Conservation (phyloP, 2,797 vertebrate species). For the Cetoscarus ocellatus region DNA sequence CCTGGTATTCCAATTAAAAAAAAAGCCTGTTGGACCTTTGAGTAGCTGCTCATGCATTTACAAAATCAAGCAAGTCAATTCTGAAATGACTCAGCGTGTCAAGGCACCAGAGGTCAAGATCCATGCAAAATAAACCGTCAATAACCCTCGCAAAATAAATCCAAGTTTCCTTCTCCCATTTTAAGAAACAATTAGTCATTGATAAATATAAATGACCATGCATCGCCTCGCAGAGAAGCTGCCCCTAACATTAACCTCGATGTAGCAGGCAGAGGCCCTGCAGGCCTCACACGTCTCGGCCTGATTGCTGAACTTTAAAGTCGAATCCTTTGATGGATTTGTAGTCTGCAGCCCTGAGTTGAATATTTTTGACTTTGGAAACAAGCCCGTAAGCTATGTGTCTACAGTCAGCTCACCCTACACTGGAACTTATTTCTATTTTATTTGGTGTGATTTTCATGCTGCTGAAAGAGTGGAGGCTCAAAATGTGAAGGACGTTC, state of each 20-base stretch:
- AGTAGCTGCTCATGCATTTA: conserved; percentile 16
- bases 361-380: conserved; percentile 40
- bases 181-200: conserved; percentile 61
- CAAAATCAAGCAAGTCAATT: conserved; percentile 27
- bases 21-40: conserved; percentile 17
- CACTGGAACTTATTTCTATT: background rate
- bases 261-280: conserved; percentile 24
- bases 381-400: conserved; percentile 18
- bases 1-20: conserved; percentile 35
- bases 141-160: conserved; percentile 16
- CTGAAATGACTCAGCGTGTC: conserved; percentile 19
- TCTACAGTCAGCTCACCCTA: background rate
- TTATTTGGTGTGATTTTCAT: conserved; percentile 15
- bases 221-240: conserved; percentile 35
- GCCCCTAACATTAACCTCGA: conserved; percentile 54
- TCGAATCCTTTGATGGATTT: conserved; percentile 42
- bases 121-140: conserved; percentile 22
- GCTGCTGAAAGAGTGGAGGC: background rate
- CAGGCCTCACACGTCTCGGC: conserved; percentile 26
- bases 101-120: conserved; percentile 10
- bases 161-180: conserved; percentile 22
- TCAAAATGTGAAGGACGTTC: background rate
- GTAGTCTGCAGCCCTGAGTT: conserved; percentile 16
- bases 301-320: conserved; percentile 32
- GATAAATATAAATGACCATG: conserved; percentile 59